Evolutionary conservation across 2,888 invertebrate species (phyloP), one percentile per base, ranked within the genome.

Genomic region (Achlya flavicornis): DNA sequence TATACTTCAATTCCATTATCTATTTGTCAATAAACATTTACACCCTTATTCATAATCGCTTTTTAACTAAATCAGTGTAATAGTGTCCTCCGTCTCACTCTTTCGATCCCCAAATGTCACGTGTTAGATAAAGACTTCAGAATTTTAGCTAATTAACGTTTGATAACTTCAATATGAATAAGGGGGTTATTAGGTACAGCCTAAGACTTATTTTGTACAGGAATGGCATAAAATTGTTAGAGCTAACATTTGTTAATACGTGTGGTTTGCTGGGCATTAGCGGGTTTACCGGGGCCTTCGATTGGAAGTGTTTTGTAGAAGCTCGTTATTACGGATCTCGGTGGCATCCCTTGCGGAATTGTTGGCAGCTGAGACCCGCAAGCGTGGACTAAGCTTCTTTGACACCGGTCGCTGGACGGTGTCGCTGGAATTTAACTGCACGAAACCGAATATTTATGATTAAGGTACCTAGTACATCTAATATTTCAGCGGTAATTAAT

Each of bases 201-300:
- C 12, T 41, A 41, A 12, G 41, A 3, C n/a, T n/a, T n/a, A n/a
- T 41, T 41, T 41, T 41, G 12, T 41, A 4, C 12, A 41, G 12
- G 4, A 7, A 41, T 41, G 12, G 41, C n/a, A 14, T 33, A 11
- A 11, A 11, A n/a, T 58, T 6, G 33, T 58, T 58, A n/a, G 68
- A 66, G 74, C 73, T 78, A 77, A 80, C 76, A 83, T 83, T 80
- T 77, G 76, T 75, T 81, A 76, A 10, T 16, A 73, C 79, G 79
- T 83, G 85, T 74, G 83, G 83, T 83, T 83, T 76, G 77, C 74
- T 74, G 77, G 79, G 83, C 81, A 84, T 84, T 83, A 85, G 78
- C 69, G 72, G 78, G 80, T 80, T 85, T 84, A 84, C 78, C 58
- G 71, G 68, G 73, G 76, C 75, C 79, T 77, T 76, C 78, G 77